These are phyloP conservation scores for Ennomos fuscantarius DNA, from an alignment of 2,888 invertebrate genomes.

Conservation along the genomic window DNA sequence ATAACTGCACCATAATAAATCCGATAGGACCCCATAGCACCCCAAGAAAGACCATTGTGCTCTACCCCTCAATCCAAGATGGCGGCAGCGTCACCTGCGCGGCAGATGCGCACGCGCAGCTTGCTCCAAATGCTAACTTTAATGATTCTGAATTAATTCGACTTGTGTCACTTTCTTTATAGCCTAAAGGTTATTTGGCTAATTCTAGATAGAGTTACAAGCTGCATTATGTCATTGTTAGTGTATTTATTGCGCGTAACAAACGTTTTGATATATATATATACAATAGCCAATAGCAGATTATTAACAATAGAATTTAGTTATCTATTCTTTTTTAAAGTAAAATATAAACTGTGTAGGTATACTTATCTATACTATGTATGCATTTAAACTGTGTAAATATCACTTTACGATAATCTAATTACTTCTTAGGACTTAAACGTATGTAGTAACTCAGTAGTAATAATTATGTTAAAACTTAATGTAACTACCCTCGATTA, in stretches of 20 bases:
- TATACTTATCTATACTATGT: no score
- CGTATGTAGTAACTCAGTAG: no score
- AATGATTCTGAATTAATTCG: conserved; percentile 19
- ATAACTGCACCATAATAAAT: no score
- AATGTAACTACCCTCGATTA: no score
- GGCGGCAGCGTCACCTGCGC: conserved; percentile 64
- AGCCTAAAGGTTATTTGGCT: conserved; percentile 14
- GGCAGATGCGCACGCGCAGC: conserved; percentile 68
- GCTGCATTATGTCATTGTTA: background rate
- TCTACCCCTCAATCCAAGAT: conserved; percentile 43
- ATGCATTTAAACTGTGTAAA: no score
- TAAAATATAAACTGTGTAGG: no score
- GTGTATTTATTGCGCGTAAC: no score
- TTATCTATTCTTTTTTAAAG: no score
- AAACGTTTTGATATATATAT: no score
- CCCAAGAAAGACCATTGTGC: conserved; percentile 32
- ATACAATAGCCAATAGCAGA: background rate
- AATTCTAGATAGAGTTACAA: conserved; percentile 17
- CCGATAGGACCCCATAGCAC: conserved; percentile 11
- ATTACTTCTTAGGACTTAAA: no score
- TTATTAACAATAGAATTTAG: background rate
- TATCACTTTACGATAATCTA: no score
- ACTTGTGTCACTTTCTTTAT: conserved; percentile 13
- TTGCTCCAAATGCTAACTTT: conserved; percentile 54
- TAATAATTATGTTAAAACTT: no score